Evolutionary conservation across 1,140 invertebrate species (phyloP), one percentile per base, ranked within the genome.

Genomic region (Harlomillsia oculata): DNA sequence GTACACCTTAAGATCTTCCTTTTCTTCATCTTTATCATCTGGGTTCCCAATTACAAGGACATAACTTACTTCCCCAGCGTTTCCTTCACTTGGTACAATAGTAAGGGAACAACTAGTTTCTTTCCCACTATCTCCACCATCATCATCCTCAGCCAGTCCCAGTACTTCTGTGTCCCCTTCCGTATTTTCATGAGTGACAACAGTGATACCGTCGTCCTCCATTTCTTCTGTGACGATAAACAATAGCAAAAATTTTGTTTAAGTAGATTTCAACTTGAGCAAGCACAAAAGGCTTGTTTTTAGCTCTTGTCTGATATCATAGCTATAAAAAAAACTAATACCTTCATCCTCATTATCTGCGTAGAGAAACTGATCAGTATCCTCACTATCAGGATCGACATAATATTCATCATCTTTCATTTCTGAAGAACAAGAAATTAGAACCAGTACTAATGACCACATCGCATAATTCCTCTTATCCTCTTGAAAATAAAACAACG

Each of bases 1-100:
- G 67, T 77, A 78, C 1, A 79, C 74, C 34, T 74, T 76, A 63
- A 77, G 71, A 59, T 76, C 76, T 56, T 73, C 63, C 11, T 63
- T 67, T 60, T 75, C 74, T 23, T 59, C 59, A 18, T 59, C 69
- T 53, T 75, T 75, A 3, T 75, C 72, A 18, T 78, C 77, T 5
- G 78, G 77, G 68, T 85, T 82, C 56, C 89, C 85, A 3, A 94
- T 86, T 60, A 92, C 89, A 13, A 94, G 73, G 0, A 94, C 87
- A 70, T 92, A 93, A 71, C 85, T 91, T 1, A 92, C 80, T 75
- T 91, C 80, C 3, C 85, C 86, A 46, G 81, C 78, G 66, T 82
- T 81, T 1, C 78, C 80, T 53, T 90, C 84, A 0, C 87, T 85
- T 2, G 88, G 88, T 16, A 92, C 82, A 59, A 93, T 81, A 1